A percentile compares a stretch with the other conserved stretches of the same genome.
Conservation (phyloP, 2,888 invertebrate species). For the Platycheirus albimanus region DNA sequence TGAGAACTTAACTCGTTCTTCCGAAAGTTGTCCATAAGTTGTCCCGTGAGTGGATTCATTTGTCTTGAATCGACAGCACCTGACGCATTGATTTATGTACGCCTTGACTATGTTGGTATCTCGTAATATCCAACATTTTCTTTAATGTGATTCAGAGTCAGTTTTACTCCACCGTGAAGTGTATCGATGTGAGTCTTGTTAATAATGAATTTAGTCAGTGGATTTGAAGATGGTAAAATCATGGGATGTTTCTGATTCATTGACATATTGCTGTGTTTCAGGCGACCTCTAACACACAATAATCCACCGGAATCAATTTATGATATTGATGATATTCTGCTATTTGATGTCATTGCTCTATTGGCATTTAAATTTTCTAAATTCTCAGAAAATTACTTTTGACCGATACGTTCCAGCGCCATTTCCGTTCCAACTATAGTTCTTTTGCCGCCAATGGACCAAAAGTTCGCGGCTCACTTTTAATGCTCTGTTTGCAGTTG, state of each 20-base stretch:
- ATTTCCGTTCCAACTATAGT: constrained; percentile 16
- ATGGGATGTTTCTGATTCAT: too few species aligned
- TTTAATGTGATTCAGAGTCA: constrained; percentile 47
- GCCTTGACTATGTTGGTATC: too few species aligned
- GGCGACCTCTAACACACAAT: too few species aligned
- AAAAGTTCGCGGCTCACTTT: background rate
- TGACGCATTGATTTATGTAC: constrained; percentile 63
- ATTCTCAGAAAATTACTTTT: background rate
- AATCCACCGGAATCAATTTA: constrained; percentile 24
- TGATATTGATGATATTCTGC: constrained; percentile 28
- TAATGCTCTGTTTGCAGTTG: background rate
- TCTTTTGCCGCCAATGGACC: background rate
- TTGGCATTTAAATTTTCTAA: too few species aligned
- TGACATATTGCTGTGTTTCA: constrained; percentile 9
- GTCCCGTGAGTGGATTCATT: constrained; percentile 72
- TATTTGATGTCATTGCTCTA: constrained; percentile 18
- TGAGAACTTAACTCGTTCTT: constrained; percentile 39
- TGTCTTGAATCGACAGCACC: constrained; percentile 60
- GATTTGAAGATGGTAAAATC: constrained; percentile 51
- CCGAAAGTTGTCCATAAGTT: constrained; percentile 75
- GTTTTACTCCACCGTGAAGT: constrained; percentile 43
- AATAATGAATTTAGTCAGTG: constrained; percentile 39
- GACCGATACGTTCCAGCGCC: constrained; percentile 6
- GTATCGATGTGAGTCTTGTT: constrained; percentile 20
- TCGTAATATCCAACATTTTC: constrained; percentile 75